A percentile compares a stretch with the other conserved stretches of the same genome.
Evolutionary conservation across 2,888 invertebrate species (phyloP).

Genomic region (Lamellibrachia columna): DNA sequence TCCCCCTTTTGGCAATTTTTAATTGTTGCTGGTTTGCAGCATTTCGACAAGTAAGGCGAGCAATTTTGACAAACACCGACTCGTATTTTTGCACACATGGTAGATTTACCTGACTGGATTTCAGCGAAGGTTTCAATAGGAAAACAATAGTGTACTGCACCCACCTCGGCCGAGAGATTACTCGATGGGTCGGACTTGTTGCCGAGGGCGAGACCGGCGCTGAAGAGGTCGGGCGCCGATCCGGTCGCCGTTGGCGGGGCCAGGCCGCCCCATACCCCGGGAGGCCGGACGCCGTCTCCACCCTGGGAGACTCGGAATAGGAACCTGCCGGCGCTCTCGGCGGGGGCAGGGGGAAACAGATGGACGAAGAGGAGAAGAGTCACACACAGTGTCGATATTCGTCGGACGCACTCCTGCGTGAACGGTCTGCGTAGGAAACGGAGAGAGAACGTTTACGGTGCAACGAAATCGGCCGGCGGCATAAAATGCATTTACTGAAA

Average conservation of each 20-base stretch:
- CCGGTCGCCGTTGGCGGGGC: background rate
- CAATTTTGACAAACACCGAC: too few relatives aligned
- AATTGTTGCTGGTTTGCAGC: too few relatives aligned
- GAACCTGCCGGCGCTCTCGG: background rate
- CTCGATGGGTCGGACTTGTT: background rate
- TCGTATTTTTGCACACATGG: too few relatives aligned
- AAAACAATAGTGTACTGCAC: too few relatives aligned
- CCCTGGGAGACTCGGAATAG: slow-evolving; percentile 20
- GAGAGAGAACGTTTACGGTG: background rate
- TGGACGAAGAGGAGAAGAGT: background rate
- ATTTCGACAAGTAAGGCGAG: too few relatives aligned
- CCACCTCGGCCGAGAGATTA: background rate
- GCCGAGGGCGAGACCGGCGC: background rate
- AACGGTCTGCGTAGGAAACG: background rate
- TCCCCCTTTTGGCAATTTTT: too few relatives aligned
- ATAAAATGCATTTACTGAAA: too few relatives aligned
- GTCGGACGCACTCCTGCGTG: background rate
- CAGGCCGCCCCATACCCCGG: slow-evolving; percentile 13
- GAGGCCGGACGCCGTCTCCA: background rate
- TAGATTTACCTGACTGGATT: too few relatives aligned
- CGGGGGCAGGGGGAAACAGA: background rate
- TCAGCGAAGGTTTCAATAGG: too few relatives aligned
- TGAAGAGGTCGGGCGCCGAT: background rate
- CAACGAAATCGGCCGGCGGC: too few relatives aligned
- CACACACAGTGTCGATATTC: background rate